A percentile compares a stretch with the other conserved stretches of the same genome.
Conservation (phyloP, 2,888 invertebrate species). For the Trachelus iudaicus region DNA sequence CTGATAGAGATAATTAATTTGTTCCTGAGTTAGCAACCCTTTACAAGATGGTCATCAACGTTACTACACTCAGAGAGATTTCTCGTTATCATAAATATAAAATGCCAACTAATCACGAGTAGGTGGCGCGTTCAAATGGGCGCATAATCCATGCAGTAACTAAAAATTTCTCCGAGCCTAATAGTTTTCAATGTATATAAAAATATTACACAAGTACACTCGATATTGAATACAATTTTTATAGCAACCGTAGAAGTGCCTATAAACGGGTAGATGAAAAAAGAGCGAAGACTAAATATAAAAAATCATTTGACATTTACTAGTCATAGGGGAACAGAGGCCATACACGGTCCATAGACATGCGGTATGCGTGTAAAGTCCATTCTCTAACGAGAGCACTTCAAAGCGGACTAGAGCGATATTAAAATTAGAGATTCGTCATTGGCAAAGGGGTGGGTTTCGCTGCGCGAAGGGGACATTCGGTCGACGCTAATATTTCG, state of each 20-base stretch:
- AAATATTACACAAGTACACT: not conserved
- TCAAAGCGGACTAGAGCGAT: constrained; percentile 54
- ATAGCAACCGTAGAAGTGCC: not conserved
- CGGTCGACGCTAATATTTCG: constrained; percentile 52
- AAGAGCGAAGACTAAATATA: not conserved
- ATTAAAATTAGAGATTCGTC: constrained; percentile 56
- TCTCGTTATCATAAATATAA: too few species aligned
- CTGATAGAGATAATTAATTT: not conserved
- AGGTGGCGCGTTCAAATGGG: too few species aligned
- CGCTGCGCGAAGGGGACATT: constrained; percentile 10
- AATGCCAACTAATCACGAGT: too few species aligned
- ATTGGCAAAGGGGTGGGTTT: constrained; percentile 28
- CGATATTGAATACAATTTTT: not conserved
- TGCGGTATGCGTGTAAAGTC: constrained; percentile 28
- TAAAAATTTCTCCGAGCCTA: too few species aligned
- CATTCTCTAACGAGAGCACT: constrained; percentile 45
- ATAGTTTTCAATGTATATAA: not conserved
- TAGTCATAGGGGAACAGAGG: not conserved
- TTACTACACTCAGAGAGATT: not conserved
- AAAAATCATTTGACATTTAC: not conserved
- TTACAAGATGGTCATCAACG: not conserved
- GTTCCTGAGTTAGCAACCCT: not conserved
- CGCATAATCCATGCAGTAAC: too few species aligned
- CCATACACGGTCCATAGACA: not conserved
- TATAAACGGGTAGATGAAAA: not conserved